phyloP scores from a whole-genome alignment of 2,113 vertebrate species.

The Strix uralensis region DNA sequence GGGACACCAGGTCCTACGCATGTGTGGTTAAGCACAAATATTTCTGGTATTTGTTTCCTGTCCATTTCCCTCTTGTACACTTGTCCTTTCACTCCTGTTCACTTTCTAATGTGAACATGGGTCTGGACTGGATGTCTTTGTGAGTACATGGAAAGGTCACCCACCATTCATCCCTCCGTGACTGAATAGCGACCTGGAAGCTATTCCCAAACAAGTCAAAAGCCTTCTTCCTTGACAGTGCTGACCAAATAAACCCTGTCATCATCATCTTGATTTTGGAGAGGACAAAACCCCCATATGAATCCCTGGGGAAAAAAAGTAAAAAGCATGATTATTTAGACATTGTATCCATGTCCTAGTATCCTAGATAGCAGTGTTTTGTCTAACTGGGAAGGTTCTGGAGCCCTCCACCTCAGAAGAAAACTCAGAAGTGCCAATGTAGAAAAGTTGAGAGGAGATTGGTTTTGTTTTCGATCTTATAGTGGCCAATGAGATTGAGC shows the following conservation, averaged over 20 bases:
- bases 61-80: not conserved
- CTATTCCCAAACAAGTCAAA: not conserved
- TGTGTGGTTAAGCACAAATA: not conserved
- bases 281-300: not conserved
- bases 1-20: not conserved
- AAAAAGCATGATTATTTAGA: not conserved
- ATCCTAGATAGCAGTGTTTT: not conserved
- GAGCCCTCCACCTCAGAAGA: not conserved
- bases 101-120: not conserved
- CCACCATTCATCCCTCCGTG: not conserved
- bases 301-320: not conserved
- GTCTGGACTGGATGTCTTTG: not conserved
- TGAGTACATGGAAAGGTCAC: not conserved
- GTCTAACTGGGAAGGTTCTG: not conserved
- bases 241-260: not conserved
- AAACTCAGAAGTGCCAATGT: not conserved
- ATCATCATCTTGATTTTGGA: not conserved
- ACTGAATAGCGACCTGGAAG: not conserved
- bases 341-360: not conserved
- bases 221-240: rapidly evolving
- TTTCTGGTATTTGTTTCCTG: not conserved
- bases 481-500: not conserved
- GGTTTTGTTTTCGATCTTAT: not conserved
- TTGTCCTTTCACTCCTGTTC: not conserved
- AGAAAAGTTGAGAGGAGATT: not conserved